These are phyloP conservation scores for Diaphora mendica DNA, from an alignment of 2,888 invertebrate genomes.

Conservation along the genomic window DNA sequence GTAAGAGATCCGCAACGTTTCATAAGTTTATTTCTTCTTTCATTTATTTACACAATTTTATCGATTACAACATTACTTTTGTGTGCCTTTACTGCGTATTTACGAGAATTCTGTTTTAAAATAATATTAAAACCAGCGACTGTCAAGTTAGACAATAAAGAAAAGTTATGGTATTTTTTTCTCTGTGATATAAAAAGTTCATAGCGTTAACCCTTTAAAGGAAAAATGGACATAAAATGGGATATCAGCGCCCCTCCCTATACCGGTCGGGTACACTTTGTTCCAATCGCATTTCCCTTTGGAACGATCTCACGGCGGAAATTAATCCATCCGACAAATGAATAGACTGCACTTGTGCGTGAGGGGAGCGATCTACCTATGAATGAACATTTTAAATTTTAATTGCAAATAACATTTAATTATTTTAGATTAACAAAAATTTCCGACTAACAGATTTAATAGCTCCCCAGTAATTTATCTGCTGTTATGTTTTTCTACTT, in stretches of 20 bases:
- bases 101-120: background rate
- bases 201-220: slow-evolving; percentile 63
- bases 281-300: slow-evolving; percentile 84
- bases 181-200: slow-evolving; percentile 38
- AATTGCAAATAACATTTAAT: slow-evolving; percentile 44
- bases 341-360: slow-evolving; percentile 84
- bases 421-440: background rate
- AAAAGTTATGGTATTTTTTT: slow-evolving; percentile 26
- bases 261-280: slow-evolving; percentile 72
- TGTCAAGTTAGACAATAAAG: background rate
- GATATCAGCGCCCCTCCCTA: slow-evolving; percentile 69
- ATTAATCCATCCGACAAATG: slow-evolving; percentile 85
- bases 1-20: too few species aligned
- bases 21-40: too few species aligned
- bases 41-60: too few species aligned
- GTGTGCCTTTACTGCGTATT: background rate
- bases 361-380: slow-evolving; percentile 67
- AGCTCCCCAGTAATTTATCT: background rate
- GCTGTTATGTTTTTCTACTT: too few species aligned
- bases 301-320: slow-evolving; percentile 83
- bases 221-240: slow-evolving; percentile 74
- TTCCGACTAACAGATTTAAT: background rate
- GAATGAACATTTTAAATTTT: slow-evolving; percentile 65
- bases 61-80: background rate
- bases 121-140: background rate